Evolutionary conservation across 2,888 invertebrate species (phyloP), one percentile per base, ranked within the genome.

Genomic region (Agonopterix arenella): DNA sequence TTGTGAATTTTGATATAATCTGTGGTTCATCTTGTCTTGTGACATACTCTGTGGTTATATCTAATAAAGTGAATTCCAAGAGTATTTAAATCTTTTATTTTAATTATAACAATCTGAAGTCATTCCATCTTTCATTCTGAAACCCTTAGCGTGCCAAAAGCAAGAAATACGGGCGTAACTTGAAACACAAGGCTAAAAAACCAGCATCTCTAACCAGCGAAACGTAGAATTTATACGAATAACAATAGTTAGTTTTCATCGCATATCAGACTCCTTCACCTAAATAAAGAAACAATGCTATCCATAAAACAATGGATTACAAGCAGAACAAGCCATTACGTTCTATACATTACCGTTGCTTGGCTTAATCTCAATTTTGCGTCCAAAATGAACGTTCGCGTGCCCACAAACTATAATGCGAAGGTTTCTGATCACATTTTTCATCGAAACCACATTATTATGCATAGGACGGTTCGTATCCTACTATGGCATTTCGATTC

Each of bases 361-460:
- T 36, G 37, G 51, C 41, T 44, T 52, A 55, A 52, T 55, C 51
- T 42, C 45, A 46, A 52, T 50, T 49, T 49, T 18, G 38, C 38
- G 41, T 46, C 36, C 46, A 45, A 47, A 38, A 44, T 28, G 40
- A 42, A 52, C 51, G 52, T 56, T 59, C 55, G 60, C 58, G 57
- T 60, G 55, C 28, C 46, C 45, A 48, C 51, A 36, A 50, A 38
- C 45, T 52, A 46, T 54, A 51, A 47, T 46, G 44, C 18, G 55
- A n/a, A 40, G 40, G 28, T 28, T 40, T 40, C 53, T 52, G 58
- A 58, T 61, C 55, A 54, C 53, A 63, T 64, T 63, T 61, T 61
- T 52, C 63, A 64, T 66, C 61, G 62, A 58, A 60, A 58, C 55
- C 57, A 58, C 64, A 70, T 75, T 73, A 70, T 62, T 70, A 74